phyloP scores from a whole-genome alignment of 1,140 invertebrate species.

The Saccostrea cuccullata region DNA sequence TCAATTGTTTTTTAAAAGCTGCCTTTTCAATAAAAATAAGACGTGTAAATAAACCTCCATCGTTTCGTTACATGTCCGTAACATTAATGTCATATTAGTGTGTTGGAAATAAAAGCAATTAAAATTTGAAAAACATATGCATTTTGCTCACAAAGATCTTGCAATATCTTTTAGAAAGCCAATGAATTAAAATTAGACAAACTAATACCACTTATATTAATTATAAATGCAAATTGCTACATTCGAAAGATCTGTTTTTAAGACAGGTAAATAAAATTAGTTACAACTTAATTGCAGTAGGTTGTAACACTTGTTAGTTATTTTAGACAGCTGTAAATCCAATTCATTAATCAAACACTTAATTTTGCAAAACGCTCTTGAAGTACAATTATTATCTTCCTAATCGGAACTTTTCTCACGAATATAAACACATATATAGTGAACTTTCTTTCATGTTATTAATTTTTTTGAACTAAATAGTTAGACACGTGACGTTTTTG shows the following conservation, averaged over 20 bases:
- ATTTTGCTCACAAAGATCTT: neutral
- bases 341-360: neutral
- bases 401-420: neutral
- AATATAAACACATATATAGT: neutral
- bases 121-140: neutral
- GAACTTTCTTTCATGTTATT: no score
- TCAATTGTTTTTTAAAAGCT: no score
- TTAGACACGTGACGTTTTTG: neutral
- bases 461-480: neutral
- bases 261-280: neutral
- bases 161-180: neutral
- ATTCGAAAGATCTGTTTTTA: neutral
- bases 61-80: no score
- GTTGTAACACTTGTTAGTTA: conserved; percentile 1
- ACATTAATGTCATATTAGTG: no score
- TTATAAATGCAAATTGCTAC: neutral
- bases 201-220: neutral
- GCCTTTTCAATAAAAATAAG: no score
- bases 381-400: neutral
- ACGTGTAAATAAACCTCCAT: no score
- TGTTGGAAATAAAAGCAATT: no score
- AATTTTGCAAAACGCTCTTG: neutral
- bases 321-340: neutral
- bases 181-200: neutral
- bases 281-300: neutral